Percentiles rank a stretch among this genome's conserved stretches.
These are phyloP conservation scores for Syngnathus scovelli DNA, from an alignment of 2,113 vertebrate species.

Conservation along the genomic window DNA sequence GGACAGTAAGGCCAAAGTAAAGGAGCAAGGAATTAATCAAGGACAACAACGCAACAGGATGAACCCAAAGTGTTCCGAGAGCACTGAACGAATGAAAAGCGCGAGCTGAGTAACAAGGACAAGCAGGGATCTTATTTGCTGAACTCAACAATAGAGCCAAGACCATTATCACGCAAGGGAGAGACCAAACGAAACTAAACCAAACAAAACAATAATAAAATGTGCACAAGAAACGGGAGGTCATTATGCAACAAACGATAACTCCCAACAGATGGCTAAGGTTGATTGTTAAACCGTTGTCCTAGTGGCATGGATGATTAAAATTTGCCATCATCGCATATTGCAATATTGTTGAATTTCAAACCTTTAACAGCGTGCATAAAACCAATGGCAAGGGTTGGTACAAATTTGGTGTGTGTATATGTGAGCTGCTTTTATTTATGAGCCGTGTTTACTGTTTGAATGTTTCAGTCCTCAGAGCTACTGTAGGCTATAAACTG, in stretches of 20 bases:
- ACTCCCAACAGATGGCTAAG: slow-evolving; percentile 45
- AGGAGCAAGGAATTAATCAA: too few species aligned
- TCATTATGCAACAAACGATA: slow-evolving; percentile 35
- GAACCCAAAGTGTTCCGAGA: too few species aligned
- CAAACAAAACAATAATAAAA: neutral
- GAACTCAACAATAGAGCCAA: neutral
- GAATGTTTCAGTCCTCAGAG: slow-evolving; percentile 20
- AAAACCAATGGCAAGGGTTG: slow-evolving; percentile 38
- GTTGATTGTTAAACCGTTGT: slow-evolving; percentile 58
- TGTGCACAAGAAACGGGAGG: slow-evolving; percentile 4
- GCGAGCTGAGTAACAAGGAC: neutral
- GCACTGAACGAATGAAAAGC: neutral
- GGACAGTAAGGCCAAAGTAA: too few species aligned
- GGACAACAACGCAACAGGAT: too few species aligned
- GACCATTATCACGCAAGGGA: too few species aligned
- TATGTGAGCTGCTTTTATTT: slow-evolving; percentile 15
- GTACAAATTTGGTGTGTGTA: slow-evolving; percentile 36
- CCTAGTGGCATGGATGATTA: slow-evolving; percentile 61
- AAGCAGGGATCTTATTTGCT: too few species aligned
- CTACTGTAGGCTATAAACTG: slow-evolving; percentile 32
- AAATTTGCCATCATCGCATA: slow-evolving; percentile 37
- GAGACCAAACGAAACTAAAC: neutral
- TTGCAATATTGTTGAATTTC: slow-evolving; percentile 34
- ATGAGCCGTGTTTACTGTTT: slow-evolving; percentile 22
- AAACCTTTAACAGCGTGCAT: slow-evolving; percentile 31